Conservation (phyloP, 2,888 invertebrate genomes). For the Steinernema carpocapsae region DNA sequence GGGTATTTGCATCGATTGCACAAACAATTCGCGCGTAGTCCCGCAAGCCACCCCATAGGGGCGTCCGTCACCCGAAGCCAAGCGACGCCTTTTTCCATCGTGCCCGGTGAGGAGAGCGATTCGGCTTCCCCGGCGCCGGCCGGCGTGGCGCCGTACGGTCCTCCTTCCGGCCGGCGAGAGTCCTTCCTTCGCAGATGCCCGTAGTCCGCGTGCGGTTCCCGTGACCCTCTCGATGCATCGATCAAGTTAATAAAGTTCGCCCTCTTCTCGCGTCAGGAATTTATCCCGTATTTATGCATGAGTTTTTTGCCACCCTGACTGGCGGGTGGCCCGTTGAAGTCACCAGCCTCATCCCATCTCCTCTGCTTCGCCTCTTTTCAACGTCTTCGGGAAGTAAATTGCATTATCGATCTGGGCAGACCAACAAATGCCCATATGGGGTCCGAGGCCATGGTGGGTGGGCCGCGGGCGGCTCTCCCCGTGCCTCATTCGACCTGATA, state of each 20-base stretch:
- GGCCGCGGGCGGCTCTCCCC: constrained; percentile 30
- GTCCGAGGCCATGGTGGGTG: constrained; percentile 23
- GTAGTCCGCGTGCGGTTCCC: neutral
- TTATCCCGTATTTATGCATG: constrained; percentile 34
- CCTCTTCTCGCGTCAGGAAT: constrained; percentile 18
- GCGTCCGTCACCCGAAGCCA: constrained; percentile 29
- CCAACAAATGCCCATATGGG: constrained; percentile 35
- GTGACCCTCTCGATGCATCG: constrained; percentile 1
- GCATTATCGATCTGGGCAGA: constrained; percentile 34
- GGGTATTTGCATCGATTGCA: constrained; percentile 35
- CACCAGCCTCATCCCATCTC: constrained; percentile 24
- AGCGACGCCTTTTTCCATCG: constrained; percentile 13
- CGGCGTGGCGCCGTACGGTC: neutral
- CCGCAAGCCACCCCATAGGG: constrained; percentile 34
- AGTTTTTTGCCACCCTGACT: constrained; percentile 32
- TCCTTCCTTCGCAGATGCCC: neutral
- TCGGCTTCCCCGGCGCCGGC: too few species aligned
- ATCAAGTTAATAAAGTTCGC: constrained; percentile 8
- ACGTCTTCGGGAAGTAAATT: constrained; percentile 34
- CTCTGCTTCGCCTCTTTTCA: constrained; percentile 30
- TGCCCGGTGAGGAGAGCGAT: neutral
- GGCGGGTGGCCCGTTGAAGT: constrained; percentile 18
- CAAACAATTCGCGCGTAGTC: constrained; percentile 35
- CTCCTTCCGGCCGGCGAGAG: neutral
- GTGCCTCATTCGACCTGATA: constrained; percentile 34